phyloP scores from a whole-genome alignment of 2,113 vertebrate species.

The Chaetura pelagica region DNA sequence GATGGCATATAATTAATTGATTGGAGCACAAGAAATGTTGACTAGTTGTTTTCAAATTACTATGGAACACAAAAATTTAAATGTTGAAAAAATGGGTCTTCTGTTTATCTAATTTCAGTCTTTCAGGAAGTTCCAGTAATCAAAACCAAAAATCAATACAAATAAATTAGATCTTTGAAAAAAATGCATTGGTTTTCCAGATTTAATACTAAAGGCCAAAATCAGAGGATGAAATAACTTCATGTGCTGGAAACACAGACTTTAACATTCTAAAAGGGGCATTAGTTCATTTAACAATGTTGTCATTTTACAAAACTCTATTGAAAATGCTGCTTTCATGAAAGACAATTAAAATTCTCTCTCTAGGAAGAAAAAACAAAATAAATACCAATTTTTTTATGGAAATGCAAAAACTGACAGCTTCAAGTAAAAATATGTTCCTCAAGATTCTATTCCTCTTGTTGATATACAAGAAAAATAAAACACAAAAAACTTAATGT shows the following conservation, averaged over 20 bases:
- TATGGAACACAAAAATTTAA: background rate
- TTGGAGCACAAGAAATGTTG: background rate
- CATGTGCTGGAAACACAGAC: background rate
- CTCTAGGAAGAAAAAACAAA: background rate
- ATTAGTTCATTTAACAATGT: background rate
- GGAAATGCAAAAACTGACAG: background rate
- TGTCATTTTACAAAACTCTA: background rate
- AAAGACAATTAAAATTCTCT: background rate
- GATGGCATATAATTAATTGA: background rate
- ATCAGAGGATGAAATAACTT: background rate
- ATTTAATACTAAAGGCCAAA: background rate
- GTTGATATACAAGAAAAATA: background rate
- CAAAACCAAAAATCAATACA: background rate
- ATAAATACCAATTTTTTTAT: background rate
- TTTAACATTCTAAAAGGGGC: background rate
- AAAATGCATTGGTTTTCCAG: background rate
- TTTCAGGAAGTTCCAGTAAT: background rate
- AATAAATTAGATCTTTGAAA: background rate
- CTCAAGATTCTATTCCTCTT: background rate
- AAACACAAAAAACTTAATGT: background rate
- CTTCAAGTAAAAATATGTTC: slow-evolving; percentile 4
- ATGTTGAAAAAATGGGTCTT: background rate
- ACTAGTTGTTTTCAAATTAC: background rate
- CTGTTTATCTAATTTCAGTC: background rate
- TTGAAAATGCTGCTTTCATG: background rate